Evolutionary conservation across 2,888 invertebrate species (phyloP).

Genomic region (Mythimna vitellina): DNA sequence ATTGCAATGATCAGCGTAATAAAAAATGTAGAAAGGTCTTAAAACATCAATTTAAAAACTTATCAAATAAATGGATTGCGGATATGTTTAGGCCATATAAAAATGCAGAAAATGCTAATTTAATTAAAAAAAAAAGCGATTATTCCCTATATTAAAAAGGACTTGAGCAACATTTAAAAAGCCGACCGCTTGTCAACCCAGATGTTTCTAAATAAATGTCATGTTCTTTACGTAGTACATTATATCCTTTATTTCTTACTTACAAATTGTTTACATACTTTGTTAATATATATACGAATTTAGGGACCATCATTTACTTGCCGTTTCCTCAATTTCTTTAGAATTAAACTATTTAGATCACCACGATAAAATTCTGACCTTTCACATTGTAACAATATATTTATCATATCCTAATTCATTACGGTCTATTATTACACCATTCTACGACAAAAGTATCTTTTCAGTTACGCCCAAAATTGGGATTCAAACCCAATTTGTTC

Average conservation of each 20-base stretch:
- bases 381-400: not conserved
- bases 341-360: not conserved
- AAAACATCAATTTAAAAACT: slow-evolving; percentile 21
- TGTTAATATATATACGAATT: not conserved
- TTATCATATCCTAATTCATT: not conserved
- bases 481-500: not conserved
- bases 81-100: slow-evolving; percentile 61
- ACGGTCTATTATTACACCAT: slow-evolving; percentile 4
- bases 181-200: slow-evolving; percentile 38
- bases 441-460: not conserved
- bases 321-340: no score
- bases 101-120: slow-evolving; percentile 36
- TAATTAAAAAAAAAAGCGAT: slow-evolving; percentile 37
- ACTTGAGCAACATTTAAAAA: slow-evolving; percentile 60
- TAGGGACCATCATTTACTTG: not conserved
- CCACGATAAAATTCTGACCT: not conserved
- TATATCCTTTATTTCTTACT: slow-evolving; percentile 10
- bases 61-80: slow-evolving; percentile 27
- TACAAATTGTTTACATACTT: not conserved
- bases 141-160: slow-evolving; percentile 34
- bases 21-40: slow-evolving; percentile 15
- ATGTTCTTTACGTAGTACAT: slow-evolving; percentile 28
- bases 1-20: slow-evolving; percentile 10
- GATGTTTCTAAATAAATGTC: slow-evolving; percentile 52
- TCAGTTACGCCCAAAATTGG: not conserved